phyloP scores from a whole-genome alignment of 2,113 vertebrate genomes.

The Oryzias woworae region DNA sequence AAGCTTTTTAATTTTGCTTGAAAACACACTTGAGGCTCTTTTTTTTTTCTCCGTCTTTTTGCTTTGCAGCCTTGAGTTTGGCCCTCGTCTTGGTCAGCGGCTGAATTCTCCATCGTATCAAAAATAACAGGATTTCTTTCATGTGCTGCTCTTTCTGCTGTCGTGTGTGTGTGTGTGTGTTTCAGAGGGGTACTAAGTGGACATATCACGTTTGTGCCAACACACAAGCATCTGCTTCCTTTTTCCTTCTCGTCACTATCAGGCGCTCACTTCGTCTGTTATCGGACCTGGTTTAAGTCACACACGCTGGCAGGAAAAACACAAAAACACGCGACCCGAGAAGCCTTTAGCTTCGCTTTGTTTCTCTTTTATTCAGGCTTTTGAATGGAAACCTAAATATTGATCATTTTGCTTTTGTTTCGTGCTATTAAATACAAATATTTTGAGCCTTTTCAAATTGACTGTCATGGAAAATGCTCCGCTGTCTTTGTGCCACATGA shows the following conservation, averaged over 20 bases:
- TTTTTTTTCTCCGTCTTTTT: neutral
- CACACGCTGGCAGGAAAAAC: conserved; percentile 39
- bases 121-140: conserved; percentile 55
- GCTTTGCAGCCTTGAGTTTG: conserved; percentile 37
- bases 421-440: no score
- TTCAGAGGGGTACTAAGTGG: conserved; percentile 12
- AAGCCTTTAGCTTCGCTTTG: neutral
- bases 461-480: no score
- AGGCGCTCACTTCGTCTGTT: conserved; percentile 32
- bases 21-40: neutral
- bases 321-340: neutral
- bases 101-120: conserved; percentile 30
- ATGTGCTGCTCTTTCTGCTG: conserved; percentile 36
- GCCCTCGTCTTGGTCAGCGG: conserved; percentile 38
- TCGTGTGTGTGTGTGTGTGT: neutral
- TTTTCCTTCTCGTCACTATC: conserved; percentile 55
- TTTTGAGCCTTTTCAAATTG: no score
- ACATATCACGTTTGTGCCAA: conserved; percentile 51
- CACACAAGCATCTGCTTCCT: conserved; percentile 73
- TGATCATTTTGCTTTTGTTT: no score
- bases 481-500: no score
- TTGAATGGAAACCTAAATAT: no score
- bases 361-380: no score
- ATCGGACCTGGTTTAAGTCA: conserved; percentile 56
- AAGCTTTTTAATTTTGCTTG: conserved; percentile 7